Evolutionary conservation across 2,888 invertebrate species (phyloP), one percentile per base, ranked within the genome.

Genomic region (Synanthedon myopaeformis): DNA sequence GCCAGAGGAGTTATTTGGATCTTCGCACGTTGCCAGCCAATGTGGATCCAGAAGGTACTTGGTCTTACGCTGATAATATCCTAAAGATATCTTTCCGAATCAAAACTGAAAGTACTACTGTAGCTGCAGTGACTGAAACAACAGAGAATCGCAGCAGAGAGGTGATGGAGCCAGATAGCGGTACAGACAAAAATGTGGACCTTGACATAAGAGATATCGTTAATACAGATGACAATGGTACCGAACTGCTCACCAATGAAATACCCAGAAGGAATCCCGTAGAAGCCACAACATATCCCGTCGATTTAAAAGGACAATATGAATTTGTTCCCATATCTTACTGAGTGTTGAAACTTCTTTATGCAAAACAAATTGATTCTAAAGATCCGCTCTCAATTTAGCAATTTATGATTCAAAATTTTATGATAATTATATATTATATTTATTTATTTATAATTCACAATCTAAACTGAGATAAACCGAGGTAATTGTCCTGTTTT

Each of bases 181-280:
- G 1, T 13, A n/a, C 14, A 13, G 69, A 81, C 41, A 75, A 63
- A 3, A 78, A 81, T 53, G 63, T 78, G 0, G 82, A 75, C 2
- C 13, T 69, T 0, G 59, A 54, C 3, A 1, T 60, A 64, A 17
- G 49, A 49, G 45, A 45, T 45, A 4, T 13, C 4, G 6, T n/a
- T 14, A n/a, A 45, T 13, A 45, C n/a, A 8, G 35, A 35, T 3
- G 45, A 14, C 45, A 23, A 49, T 1, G 2, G 12, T 10, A 49
- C 17, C 49, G 49, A 49, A 12, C 11, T 13, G 49, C 49, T 49
- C 3, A 49, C 49, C 8, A 49, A 49, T 23, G 49, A 49, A 23
- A 49, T 49, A 14, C 23, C 49, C 12, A 12, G 17, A 17, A 49
- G 4, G 0, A 49, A 58, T 3, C 3, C 49, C 13, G 49, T 49